Base-by-base conservation (phyloP, 2,888 invertebrate species). In the Gastrophysa polygoni region DNA sequence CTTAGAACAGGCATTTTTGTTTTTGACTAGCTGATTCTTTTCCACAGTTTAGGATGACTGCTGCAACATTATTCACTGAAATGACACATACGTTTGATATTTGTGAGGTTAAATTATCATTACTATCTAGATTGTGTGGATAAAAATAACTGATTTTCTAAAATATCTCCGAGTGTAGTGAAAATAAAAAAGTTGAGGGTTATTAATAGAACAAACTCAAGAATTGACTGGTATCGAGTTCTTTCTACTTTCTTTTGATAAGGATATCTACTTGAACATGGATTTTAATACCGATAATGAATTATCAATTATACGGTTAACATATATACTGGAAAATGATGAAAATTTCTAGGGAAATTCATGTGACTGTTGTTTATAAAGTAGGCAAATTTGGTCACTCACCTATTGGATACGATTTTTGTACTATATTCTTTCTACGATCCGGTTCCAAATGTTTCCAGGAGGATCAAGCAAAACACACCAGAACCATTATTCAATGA, bases 61-160 rank as follows among this genome's bases (percentile, higher is more conserved):
- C 34, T 56, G 57, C 49, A 63, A 57, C 66, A 70, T 68, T 67
- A n/a, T n/a, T 63, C 63, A 61, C 68, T 73, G 59, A 58, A 67
- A 71, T 63, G 48, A 61, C 66, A 57, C 10, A 14, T 44, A 14
- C 6, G 50, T 68, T 60, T 49, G 57, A 55, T 66, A 55, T 63
- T 59, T 52, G 34, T 55, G 29, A 63, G 67, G 24, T 24, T 24
- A 68, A 68, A 57, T 56, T 59, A 63, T 67, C 64, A 63, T 63
- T 67, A 65, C 64, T 67, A 68, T 62, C 65, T 66, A 64, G 65
- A 68, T 59, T 56, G 64, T 63, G 61, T 49, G 62, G 38, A 14
- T 74, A 75, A 73, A 75, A 75, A 75, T 75, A 75, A 72, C 73
- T 64, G 69, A 72, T 74, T 73, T 74, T 71, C 70, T 70, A 68